Conservation (phyloP, 2,888 invertebrate species). For the Drosophila silvestris region DNA sequence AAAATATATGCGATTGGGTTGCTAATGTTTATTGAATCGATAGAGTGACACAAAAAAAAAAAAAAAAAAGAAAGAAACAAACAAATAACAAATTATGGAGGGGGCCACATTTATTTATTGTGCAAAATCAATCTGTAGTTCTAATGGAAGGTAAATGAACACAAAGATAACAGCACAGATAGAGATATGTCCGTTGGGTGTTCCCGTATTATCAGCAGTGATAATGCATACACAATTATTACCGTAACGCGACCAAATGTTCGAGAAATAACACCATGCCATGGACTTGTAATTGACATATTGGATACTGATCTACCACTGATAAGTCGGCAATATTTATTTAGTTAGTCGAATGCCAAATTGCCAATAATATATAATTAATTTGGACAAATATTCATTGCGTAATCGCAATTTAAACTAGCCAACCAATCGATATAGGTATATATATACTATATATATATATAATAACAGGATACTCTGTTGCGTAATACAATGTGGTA, state of each 20-base stretch:
- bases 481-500: conserved; percentile 6
- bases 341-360: conserved; percentile 23
- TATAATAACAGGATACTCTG: not conserved
- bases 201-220: conserved; percentile 48
- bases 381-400: conserved; percentile 19
- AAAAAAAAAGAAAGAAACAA: not conserved
- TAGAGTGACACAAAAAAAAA: not conserved
- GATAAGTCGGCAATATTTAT: conserved; percentile 41
- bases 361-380: conserved; percentile 29
- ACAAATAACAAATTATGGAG: not conserved
- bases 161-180: conserved; percentile 44
- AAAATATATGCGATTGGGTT: not conserved
- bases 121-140: conserved; percentile 65
- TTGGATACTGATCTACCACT: conserved; percentile 22
- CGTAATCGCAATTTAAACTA: conserved; percentile 34
- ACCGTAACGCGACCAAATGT: conserved; percentile 53
- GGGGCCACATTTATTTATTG: conserved; percentile 29
- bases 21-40: conserved; percentile 44
- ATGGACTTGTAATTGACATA: conserved; percentile 53
- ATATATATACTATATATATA: not conserved
- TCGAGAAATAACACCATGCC: conserved; percentile 25
- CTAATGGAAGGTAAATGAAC: conserved; percentile 65
- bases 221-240: conserved; percentile 74
- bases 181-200: not conserved
- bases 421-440: not conserved